A percentile compares a stretch with the other conserved stretches of the same genome.
These are phyloP conservation scores for Triplophysa siluroides DNA, from an alignment of 2,113 vertebrate species.

Conservation along the genomic window DNA sequence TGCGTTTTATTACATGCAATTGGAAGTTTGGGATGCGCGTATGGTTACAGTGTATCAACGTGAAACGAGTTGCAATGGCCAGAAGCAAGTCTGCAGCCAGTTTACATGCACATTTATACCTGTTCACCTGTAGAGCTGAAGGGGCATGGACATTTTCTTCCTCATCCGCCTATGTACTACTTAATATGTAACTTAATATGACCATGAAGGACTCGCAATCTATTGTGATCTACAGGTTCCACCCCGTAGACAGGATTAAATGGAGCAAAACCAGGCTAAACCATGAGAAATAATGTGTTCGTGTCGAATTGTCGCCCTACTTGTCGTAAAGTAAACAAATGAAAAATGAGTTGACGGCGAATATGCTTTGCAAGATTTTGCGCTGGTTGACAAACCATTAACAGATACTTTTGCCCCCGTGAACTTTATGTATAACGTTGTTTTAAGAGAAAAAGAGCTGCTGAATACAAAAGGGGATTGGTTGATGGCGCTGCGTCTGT, in stretches of 20 bases:
- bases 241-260: neutral
- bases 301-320: neutral
- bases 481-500: no score
- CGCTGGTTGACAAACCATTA: neutral
- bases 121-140: slow-evolving; percentile 19
- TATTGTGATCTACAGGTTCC: neutral
- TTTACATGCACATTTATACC: neutral
- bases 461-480: neutral
- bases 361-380: slow-evolving; percentile 1
- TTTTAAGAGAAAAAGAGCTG: neutral
- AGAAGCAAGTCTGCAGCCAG: neutral
- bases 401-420: neutral
- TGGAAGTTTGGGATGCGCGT: neutral
- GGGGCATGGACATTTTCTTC: neutral
- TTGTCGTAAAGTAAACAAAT: slow-evolving; percentile 9
- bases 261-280: neutral
- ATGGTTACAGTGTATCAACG: neutral
- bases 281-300: neutral
- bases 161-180: neutral
- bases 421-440: neutral
- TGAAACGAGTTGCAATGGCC: neutral
- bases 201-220: neutral
- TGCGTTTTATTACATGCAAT: neutral
- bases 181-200: neutral
- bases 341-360: neutral